Percentiles rank a stretch among this genome's conserved stretches.
Evolutionary conservation across 64 coral and sea anemone species (phyloP).

Genomic region (Platygyra sinensis): DNA sequence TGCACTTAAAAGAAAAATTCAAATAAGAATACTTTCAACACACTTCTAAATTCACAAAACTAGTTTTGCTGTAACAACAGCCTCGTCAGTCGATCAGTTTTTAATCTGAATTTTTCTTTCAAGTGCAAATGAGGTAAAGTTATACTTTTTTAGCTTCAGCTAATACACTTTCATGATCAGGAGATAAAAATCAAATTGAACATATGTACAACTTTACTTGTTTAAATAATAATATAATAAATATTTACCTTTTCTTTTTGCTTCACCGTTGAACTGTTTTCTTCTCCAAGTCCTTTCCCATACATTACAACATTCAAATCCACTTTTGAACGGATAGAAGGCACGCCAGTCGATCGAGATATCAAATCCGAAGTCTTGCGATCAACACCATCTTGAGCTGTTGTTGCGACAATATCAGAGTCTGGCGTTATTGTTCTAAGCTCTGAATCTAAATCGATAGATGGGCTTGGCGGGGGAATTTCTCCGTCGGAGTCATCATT

Average conservation of each 20-base stretch:
- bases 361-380: not conserved
- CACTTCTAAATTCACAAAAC: no score
- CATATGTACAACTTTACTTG: no score
- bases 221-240: not conserved
- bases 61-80: no score
- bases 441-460: constrained; percentile 65
- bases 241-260: constrained; percentile 10
- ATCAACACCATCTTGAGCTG: not conserved
- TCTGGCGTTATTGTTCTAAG: constrained; percentile 19
- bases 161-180: no score
- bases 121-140: no score
- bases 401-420: not conserved
- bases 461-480: constrained; percentile 69
- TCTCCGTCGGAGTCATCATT: constrained; percentile 27
- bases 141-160: no score
- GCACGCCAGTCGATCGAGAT: constrained; percentile 48
- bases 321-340: constrained; percentile 82
- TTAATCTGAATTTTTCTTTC: no score
- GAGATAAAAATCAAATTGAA: no score
- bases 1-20: no score
- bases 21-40: no score
- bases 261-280: constrained; percentile 34
- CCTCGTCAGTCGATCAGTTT: no score
- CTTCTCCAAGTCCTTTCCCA: constrained; percentile 78
- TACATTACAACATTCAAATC: constrained; percentile 94